Evolutionary conservation across 2,888 invertebrate species (phyloP).

Genomic region (Drosophila dives): DNA sequence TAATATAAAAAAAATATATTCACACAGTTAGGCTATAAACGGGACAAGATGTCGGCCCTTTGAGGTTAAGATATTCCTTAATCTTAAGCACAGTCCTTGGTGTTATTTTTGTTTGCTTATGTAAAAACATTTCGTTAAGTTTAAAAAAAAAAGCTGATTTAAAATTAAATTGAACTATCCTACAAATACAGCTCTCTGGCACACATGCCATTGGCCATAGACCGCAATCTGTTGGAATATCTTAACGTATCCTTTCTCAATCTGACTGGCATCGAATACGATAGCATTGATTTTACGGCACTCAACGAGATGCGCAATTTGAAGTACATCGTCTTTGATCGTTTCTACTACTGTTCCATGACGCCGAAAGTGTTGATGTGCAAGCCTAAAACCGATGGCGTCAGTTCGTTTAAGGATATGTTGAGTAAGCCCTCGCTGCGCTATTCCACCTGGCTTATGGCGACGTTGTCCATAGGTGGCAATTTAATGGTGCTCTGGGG

Average conservation of each 20-base stretch:
- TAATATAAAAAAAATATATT: background rate
- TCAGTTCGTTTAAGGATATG: conserved; percentile 87
- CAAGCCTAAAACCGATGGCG: conserved; percentile 87
- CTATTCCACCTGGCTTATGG: conserved; percentile 88
- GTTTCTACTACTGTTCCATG: conserved; percentile 88
- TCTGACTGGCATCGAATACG: conserved; percentile 86
- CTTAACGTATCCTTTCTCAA: conserved; percentile 84
- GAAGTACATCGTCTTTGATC: conserved; percentile 87
- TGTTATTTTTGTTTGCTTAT: conserved; percentile 11
- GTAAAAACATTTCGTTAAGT: background rate
- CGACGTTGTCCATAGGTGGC: conserved; percentile 87
- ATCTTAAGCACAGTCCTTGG: conserved; percentile 23
- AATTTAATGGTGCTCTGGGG: conserved; percentile 88
- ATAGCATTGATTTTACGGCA: conserved; percentile 86
- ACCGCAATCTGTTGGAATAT: conserved; percentile 67
- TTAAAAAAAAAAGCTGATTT: no score
- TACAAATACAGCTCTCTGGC: conserved; percentile 83
- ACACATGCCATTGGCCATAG: conserved; percentile 82
- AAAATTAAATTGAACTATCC: background rate
- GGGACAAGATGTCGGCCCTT: conserved; percentile 18
- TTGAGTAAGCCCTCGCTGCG: conserved; percentile 87
- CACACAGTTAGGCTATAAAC: conserved; percentile 11
- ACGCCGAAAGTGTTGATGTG: conserved; percentile 87
- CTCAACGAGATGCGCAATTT: conserved; percentile 85
- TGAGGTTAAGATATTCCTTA: conserved; percentile 28